These are phyloP conservation scores for Drosophila pallidifrons DNA, from an alignment of 1,140 invertebrate species.

Conservation along the genomic window DNA sequence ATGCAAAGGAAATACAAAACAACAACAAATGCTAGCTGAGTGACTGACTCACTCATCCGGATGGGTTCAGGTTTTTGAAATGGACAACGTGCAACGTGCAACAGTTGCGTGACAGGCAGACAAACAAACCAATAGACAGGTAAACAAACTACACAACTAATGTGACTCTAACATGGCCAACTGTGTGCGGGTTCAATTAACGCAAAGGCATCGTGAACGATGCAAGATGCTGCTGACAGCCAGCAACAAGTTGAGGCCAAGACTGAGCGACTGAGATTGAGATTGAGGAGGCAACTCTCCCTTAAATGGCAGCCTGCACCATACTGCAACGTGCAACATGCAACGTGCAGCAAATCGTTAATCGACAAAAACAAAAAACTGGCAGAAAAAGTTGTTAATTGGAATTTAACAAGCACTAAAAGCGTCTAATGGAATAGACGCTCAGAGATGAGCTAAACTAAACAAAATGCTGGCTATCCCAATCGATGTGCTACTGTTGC, in stretches of 20 bases:
- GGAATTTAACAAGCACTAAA: slow-evolving; percentile 84
- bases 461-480: slow-evolving; percentile 34
- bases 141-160: slow-evolving; percentile 62
- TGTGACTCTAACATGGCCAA: slow-evolving; percentile 61
- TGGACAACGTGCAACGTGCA: slow-evolving; percentile 40
- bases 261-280: background rate
- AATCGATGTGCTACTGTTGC: slow-evolving; percentile 52
- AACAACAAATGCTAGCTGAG: background rate
- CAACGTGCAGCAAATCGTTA: slow-evolving; percentile 48
- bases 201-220: slow-evolving; percentile 33
- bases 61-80: slow-evolving; percentile 4
- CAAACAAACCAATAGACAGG: slow-evolving; percentile 47
- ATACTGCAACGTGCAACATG: slow-evolving; percentile 8
- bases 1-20: slow-evolving; percentile 49
- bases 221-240: slow-evolving; percentile 17
- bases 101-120: slow-evolving; percentile 51
- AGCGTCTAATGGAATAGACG: slow-evolving; percentile 72
- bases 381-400: slow-evolving; percentile 83
- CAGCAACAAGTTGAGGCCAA: slow-evolving; percentile 6
- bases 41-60: slow-evolving; percentile 20
- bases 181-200: slow-evolving; percentile 81
- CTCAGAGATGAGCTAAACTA: slow-evolving; percentile 32
- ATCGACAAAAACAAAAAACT: slow-evolving; percentile 39
- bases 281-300: background rate
- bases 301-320: slow-evolving; percentile 32